These are phyloP conservation scores for Drosophila obscura DNA, from an alignment of 1,140 invertebrate genomes.

Conservation along the genomic window DNA sequence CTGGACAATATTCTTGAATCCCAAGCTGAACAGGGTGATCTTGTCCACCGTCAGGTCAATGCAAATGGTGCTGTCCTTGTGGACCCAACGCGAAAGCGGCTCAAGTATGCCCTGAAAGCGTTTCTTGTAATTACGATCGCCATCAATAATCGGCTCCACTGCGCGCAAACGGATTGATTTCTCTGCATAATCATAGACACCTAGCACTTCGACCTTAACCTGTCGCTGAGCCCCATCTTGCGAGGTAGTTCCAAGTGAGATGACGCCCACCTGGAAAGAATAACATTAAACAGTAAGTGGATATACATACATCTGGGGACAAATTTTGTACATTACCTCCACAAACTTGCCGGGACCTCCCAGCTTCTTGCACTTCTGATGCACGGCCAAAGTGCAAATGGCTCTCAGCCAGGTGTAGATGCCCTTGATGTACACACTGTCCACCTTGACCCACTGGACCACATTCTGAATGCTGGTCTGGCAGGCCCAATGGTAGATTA, in stretches of 20 bases:
- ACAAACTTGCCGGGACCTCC: conserved; percentile 88
- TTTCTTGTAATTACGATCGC: conserved; percentile 90
- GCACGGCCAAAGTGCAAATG: conserved; percentile 90
- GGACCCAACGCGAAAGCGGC: conserved; percentile 90
- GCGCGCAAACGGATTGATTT: conserved; percentile 91
- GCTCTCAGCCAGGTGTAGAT: conserved; percentile 91
- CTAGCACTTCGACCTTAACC: conserved; percentile 94
- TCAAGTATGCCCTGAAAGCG: conserved; percentile 91
- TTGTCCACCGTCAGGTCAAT: conserved; percentile 94
- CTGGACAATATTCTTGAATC: conserved; percentile 90
- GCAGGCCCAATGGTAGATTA: conserved; percentile 95
- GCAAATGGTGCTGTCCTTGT: conserved; percentile 90
- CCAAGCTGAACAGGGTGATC: conserved; percentile 89
- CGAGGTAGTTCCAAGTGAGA: conserved; percentile 94
- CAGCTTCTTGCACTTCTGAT: conserved; percentile 89
- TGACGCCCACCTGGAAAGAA: conserved; percentile 88
- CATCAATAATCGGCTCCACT: conserved; percentile 91
- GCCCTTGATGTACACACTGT: conserved; percentile 90
- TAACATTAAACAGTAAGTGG: neutral
- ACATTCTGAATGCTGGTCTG: conserved; percentile 95
- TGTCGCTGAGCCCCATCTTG: conserved; percentile 92
- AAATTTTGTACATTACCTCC: conserved; percentile 82
- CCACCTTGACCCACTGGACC: conserved; percentile 93
- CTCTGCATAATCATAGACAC: conserved; percentile 90
- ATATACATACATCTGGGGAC: too few species aligned